Evolutionary conservation across 2,113 vertebrate species (phyloP).

Genomic region (Engraulis encrasicolus): DNA sequence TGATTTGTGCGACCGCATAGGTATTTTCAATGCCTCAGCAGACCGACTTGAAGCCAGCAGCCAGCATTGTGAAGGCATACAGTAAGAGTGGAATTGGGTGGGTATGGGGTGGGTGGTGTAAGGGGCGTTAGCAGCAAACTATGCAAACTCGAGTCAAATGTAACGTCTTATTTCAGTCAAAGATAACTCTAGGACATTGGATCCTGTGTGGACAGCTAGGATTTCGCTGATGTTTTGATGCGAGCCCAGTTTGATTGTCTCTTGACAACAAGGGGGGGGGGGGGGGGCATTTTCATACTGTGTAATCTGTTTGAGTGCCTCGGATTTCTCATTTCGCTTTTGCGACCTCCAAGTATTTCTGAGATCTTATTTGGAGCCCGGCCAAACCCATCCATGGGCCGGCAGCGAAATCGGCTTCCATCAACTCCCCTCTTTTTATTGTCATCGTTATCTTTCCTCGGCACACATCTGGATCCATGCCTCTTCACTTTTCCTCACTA

Average conservation of each 20-base stretch:
- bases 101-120: no score
- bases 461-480: neutral
- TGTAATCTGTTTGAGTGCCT: neutral
- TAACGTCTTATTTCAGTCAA: neutral
- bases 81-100: no score
- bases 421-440: neutral
- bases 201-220: neutral
- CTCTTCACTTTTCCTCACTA: neutral
- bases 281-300: neutral
- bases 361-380: neutral
- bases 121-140: no score
- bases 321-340: neutral
- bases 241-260: neutral
- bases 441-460: neutral
- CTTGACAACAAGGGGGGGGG: neutral
- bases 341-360: neutral
- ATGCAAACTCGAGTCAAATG: neutral
- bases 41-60: slow-evolving; percentile 16
- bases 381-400: neutral
- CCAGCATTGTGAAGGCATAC: no score
- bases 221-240: neutral
- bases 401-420: neutral
- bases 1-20: slow-evolving; percentile 72
- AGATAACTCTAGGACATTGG: neutral
- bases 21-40: slow-evolving; percentile 59